Evolutionary conservation across 2,888 invertebrate species (phyloP).

Genomic region (Agrotis ipsilon): DNA sequence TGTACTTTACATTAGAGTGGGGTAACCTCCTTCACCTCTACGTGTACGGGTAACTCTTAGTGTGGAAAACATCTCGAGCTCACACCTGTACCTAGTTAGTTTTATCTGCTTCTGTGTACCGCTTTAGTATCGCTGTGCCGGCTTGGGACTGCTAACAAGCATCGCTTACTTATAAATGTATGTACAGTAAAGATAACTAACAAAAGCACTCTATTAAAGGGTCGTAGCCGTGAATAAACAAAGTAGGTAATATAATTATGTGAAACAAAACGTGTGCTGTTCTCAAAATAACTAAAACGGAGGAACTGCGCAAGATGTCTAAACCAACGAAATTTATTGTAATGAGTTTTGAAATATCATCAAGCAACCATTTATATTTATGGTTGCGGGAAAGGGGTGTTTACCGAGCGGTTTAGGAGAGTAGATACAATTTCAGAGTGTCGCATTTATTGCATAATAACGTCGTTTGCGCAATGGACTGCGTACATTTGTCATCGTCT

Average conservation of each 20-base stretch:
- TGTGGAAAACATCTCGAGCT: conserved; percentile 63
- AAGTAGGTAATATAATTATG: conserved; percentile 49
- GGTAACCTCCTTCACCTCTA: conserved; percentile 62
- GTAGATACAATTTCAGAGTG: conserved; percentile 55
- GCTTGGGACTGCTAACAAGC: conserved; percentile 65
- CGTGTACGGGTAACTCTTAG: conserved; percentile 63
- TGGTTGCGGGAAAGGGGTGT: conserved; percentile 56
- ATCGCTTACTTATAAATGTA: conserved; percentile 59
- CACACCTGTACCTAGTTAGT: conserved; percentile 63
- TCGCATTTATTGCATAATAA: conserved; percentile 51
- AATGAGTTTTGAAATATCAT: conserved; percentile 69
- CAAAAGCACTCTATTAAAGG: conserved; percentile 48
- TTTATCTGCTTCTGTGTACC: conserved; percentile 62
- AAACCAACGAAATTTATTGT: conserved; percentile 57
- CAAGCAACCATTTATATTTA: conserved; percentile 63
- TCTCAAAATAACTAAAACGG: conserved; percentile 45
- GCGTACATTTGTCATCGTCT: conserved; percentile 51
- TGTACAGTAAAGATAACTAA: conserved; percentile 46
- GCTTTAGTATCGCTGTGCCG: conserved; percentile 56
- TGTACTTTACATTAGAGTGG: conserved; percentile 71
- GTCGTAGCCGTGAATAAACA: conserved; percentile 23
- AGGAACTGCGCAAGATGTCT: conserved; percentile 48
- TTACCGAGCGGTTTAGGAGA: conserved; percentile 46
- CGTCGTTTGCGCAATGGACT: conserved; percentile 52
- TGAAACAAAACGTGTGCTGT: conserved; percentile 44